Evolutionary conservation across 2,797 vertebrate genomes (phyloP), one percentile per base, ranked within the genome.

Genomic region (Avahi laniger): DNA sequence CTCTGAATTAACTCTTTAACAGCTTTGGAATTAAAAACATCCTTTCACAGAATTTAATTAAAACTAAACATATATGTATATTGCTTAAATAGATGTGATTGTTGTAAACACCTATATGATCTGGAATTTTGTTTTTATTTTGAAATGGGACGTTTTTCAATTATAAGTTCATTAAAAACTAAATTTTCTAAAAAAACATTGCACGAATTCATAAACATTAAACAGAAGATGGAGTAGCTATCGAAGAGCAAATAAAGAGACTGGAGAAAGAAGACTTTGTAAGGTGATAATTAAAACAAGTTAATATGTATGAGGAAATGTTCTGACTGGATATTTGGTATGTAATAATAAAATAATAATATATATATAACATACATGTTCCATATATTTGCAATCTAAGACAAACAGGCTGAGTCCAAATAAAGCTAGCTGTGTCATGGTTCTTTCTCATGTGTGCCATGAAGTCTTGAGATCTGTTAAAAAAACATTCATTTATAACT

Each of bases 1-100:
- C 98, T 99, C 98, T 99, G 98, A 99, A 99, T 99, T 99, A 98
- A 99, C 98, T 98, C 96, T 98, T 98, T 99, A 99, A 99, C 99
- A 98, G 99, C 99, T 98, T 99, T 99, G 99, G 98, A 99, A 99
- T 99, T 99, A 43, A 99, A 99, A 46, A 98, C 93, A 98, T 98
- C 98, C 98, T 99, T 98, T 99, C 99, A 98, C 98, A 97, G 57
- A 98, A 98, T 79, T 95, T 75, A 93, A 98, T 98, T 98, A 98
- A 96, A 98, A 98, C 96, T 98, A 98, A 99, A 98, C 97, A 97
- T 98, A 96, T 98, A 98, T 99, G 97, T 98, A 98, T 98, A 97
- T 98, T 98, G 98, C 98, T 99, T 99, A 98, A 98, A 98, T 98
- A 98, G 98, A 98, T 98, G 94, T 98, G 98, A 98, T 98, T 98